These are phyloP conservation scores for Solea senegalensis DNA, from an alignment of 2,113 vertebrate species.

Conservation along the genomic window DNA sequence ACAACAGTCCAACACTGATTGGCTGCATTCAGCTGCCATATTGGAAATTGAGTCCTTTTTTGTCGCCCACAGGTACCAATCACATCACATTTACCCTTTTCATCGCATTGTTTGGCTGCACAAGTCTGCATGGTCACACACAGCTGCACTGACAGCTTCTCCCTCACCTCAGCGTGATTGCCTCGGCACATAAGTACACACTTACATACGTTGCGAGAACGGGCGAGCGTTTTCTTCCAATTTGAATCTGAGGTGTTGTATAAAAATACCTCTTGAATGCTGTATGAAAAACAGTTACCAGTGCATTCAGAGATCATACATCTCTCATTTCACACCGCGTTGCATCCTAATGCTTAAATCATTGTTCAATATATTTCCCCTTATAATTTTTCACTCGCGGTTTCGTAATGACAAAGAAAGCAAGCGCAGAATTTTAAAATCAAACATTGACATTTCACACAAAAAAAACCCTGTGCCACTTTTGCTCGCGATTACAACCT, in stretches of 20 bases:
- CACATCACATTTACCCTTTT: constrained; percentile 72
- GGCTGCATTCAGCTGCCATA: constrained; percentile 78
- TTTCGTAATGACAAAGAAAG: no score
- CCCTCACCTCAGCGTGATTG: constrained; percentile 26
- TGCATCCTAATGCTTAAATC: no score
- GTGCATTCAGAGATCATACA: not conserved
- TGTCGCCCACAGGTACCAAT: constrained; percentile 80
- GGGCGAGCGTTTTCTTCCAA: not conserved
- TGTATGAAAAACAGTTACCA: not conserved
- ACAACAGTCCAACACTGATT: constrained; percentile 77
- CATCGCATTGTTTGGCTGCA: constrained; percentile 54
- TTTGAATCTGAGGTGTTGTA: constrained; percentile 15
- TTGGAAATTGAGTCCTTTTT: constrained; percentile 79
- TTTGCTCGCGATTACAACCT: not conserved
- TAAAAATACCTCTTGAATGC: constrained; percentile 13
- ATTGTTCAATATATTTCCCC: no score
- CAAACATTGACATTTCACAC: not conserved
- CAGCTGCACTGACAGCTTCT: constrained; percentile 22
- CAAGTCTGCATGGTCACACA: constrained; percentile 38
- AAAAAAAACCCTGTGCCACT: not conserved
- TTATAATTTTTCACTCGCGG: no score
- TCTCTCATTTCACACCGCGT: no score
- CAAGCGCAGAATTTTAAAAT: no score
- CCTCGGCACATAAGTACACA: constrained; percentile 7
- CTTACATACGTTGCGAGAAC: not conserved